Percentiles rank a stretch among this genome's conserved stretches.
phyloP scores from a whole-genome alignment of 2,797 vertebrate genomes.

The Phrynocephalus forsythii region DNA sequence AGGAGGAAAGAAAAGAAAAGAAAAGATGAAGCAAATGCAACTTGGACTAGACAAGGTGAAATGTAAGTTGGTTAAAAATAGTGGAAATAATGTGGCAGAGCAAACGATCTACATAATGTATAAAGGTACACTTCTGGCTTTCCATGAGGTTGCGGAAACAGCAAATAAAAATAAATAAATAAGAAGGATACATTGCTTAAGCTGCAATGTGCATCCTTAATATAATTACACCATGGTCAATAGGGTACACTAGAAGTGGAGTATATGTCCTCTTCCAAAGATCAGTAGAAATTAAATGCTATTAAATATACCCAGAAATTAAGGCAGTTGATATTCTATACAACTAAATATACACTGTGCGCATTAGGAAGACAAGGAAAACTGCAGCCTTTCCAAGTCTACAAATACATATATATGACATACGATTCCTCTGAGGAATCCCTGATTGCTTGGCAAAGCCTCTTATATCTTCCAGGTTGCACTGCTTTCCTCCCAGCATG shows the following conservation, averaged over 20 bases:
- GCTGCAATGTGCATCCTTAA: slow-evolving; percentile 14
- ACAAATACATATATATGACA: slow-evolving; percentile 47
- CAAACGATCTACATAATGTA: slow-evolving; percentile 16
- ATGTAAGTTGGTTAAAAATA: slow-evolving; percentile 3
- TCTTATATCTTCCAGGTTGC: slow-evolving; percentile 70
- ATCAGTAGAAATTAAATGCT: slow-evolving; percentile 18
- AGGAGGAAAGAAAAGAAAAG: neutral
- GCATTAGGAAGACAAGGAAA: slow-evolving; percentile 36
- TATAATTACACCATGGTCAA: slow-evolving; percentile 19
- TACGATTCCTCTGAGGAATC: slow-evolving; percentile 54
- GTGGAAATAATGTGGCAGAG: slow-evolving; percentile 19
- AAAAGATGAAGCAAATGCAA: neutral
- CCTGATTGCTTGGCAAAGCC: slow-evolving; percentile 59
- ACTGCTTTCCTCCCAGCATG: slow-evolving; percentile 59
- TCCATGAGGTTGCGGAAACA: neutral
- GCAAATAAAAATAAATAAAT: slow-evolving; percentile 2
- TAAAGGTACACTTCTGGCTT: slow-evolving; percentile 13
- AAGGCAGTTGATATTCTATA: slow-evolving; percentile 18
- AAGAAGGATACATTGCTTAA: neutral
- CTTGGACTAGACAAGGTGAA: slow-evolving; percentile 4
- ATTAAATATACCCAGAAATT: slow-evolving; percentile 34
- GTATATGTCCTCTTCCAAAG: slow-evolving; percentile 28
- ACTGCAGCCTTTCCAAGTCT: slow-evolving; percentile 29
- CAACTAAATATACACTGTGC: slow-evolving; percentile 29
- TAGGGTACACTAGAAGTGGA: slow-evolving; percentile 10